Percentiles rank a stretch among this genome's conserved stretches.
Evolutionary conservation across 2,888 invertebrate genomes (phyloP).

Genomic region (Caenorhabditis sulstoni): DNA sequence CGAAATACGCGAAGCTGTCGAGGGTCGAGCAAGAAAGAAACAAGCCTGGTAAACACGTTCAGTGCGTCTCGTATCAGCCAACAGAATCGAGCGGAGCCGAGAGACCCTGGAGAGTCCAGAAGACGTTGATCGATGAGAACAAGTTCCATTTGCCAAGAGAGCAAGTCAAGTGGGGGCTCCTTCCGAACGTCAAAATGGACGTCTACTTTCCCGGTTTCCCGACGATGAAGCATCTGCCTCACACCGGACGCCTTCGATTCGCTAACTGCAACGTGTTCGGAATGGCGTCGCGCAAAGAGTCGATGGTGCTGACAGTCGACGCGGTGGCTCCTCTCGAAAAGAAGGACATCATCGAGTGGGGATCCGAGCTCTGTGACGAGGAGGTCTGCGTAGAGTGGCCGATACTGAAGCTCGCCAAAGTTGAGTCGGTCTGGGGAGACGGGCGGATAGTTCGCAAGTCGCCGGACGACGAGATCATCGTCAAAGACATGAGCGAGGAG

Average conservation of each 20-base stretch:
- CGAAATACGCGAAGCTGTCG: conserved; percentile 83
- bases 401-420: conserved; percentile 85
- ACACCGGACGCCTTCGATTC: conserved; percentile 84
- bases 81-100: not conserved
- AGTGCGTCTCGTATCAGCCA: conserved; percentile 1
- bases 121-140: conserved; percentile 80
- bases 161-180: conserved; percentile 85
- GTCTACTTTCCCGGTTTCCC: conserved; percentile 93
- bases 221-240: conserved; percentile 89
- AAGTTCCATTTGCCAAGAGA: conserved; percentile 80
- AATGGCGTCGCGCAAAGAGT: conserved; percentile 88
- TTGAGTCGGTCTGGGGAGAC: conserved; percentile 58
- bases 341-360: conserved; percentile 82
- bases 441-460: conserved; percentile 35
- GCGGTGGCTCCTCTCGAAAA: not conserved
- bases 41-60: conserved; percentile 89
- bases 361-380: conserved; percentile 86
- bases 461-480: conserved; percentile 47
- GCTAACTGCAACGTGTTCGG: conserved; percentile 91
- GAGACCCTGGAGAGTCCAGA: not conserved
- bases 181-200: conserved; percentile 86
- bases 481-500: conserved; percentile 52
- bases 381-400: conserved; percentile 92
- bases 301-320: conserved; percentile 83
- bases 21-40: conserved; percentile 88